Evolutionary conservation across 2,113 vertebrate species (phyloP), one percentile per base, ranked within the genome.

Genomic region (Oncorhynchus tshawytscha): DNA sequence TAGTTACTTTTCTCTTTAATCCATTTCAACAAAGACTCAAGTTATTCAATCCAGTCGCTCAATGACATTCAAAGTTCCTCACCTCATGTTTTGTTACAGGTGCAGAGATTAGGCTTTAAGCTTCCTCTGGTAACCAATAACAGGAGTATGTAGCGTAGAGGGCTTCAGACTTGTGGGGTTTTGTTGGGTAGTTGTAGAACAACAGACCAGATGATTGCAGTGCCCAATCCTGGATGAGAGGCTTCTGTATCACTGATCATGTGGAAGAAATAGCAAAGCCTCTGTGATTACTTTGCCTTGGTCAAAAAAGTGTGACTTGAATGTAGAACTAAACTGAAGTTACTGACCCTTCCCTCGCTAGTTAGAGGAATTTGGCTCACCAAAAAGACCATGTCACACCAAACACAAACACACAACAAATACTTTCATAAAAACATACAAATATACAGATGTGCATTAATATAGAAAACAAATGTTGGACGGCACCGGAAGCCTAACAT

Each of bases 21-120:
- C 54, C 54, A 57, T 15, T 57, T 57, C 18, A 57, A 57, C 54
- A 57, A 20, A 57, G 54, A 57, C 54, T 57, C 3, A 57, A 57
- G 39, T 45, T 45, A 57, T 15, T 15, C 54, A 57, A 57, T 57
- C 54, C 54, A 57, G 5, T 45, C 27, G 3, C 67, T 16, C 68
- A 70, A 12, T 22, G 8, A 45, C 34, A 49, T 29, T 70, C 45
- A 31, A 34, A 0, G 22, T 51, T 31, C 3, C 78, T 83, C 71
- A 91, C 88, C 87, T 89, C 88, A 87, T 90, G 79, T 81, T 70
- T 77, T 45, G n/a, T 78, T 64, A 62, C n/a, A 27, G 0, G 24
- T 54, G 1, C 13, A 25, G 34, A 31, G 5, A 79, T 39, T 8
- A 3, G 67, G 49, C 16, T 51, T 13, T 54, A 0, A 25, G 31